Evolutionary conservation across 2,888 invertebrate species (phyloP), one percentile per base, ranked within the genome.

Genomic region (Arenicola marina): DNA sequence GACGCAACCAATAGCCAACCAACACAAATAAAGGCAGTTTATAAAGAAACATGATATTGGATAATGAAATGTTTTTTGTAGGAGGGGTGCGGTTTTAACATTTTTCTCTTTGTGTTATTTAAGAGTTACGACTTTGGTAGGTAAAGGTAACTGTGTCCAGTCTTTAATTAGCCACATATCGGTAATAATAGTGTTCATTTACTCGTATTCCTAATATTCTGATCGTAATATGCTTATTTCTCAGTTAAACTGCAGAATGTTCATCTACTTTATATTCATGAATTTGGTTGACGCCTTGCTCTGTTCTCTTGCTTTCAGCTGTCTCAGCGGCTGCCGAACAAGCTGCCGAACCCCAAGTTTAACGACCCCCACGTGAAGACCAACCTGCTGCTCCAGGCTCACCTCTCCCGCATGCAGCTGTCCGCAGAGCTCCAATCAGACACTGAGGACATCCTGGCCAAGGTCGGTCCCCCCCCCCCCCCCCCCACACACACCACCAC

Each of bases 371-470:
- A 98, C 80, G 89, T 95, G 32, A 99, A 99, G 83, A 95, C 82
- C 0, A 96, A 98, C 84, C 87, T 99, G 31, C 83, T 99, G 59
- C 86, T 99, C 11, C 98, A 99, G 82, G 96, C 98, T 0, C 98
- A 99, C 83, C 87, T 99, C 18, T 95, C 95, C 0, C 88, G 99
- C 11, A 89, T 95, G 79, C 95, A 96, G 80, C 86, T 99, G 45
- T 93, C 96, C 0, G 95, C 98, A 0, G 99, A 99, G 82, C 85
- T 99, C 59, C 97, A 97, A 79, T 93, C 94, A 0, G 99, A 99
- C 80, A 97, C 96, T 0, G 95, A 96, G 76, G 83, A 89, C 1
- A 93, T 98, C 1, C 87, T 99, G 4, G 89, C 91, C 31, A 53
- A 53, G 53, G 53, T 53, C 28, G 15, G 53, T n/a, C n/a, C n/a